Percentiles rank a stretch among this genome's conserved stretches.
phyloP scores from a whole-genome alignment of 2,113 vertebrate species.

The Nestor notabilis region DNA sequence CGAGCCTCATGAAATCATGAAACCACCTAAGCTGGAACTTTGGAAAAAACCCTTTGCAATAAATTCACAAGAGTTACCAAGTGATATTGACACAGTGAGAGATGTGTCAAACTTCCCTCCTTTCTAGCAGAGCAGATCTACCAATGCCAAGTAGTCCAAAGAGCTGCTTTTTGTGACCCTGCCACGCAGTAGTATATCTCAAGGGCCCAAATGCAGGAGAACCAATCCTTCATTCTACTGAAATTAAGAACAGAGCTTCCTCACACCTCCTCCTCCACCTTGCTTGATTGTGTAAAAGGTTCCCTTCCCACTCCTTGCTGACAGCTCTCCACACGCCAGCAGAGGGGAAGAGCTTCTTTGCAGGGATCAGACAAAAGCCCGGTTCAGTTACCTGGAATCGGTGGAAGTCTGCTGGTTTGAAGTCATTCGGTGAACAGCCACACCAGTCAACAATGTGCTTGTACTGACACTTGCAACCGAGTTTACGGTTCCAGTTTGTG shows the following conservation, averaged over 20 bases:
- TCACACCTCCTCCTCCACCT: background rate
- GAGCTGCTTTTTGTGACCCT: background rate
- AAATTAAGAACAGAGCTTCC: background rate
- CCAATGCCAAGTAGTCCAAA: background rate
- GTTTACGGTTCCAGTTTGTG: constrained; percentile 95
- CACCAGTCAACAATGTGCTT: constrained; percentile 97
- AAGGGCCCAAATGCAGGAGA: background rate
- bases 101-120: background rate
- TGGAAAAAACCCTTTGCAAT: background rate
- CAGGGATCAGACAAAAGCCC: background rate
- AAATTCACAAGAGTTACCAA: background rate
- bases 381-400: constrained; percentile 89
- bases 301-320: background rate
- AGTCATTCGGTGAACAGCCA: constrained; percentile 91
- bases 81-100: background rate
- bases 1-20: background rate
- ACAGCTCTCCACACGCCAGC: background rate
- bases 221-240: background rate
- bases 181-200: rapidly evolving
- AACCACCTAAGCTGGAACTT: background rate
- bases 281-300: background rate
- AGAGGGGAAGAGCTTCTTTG: background rate
- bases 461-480: constrained; percentile 94
- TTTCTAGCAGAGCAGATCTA: background rate
- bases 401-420: constrained; percentile 93